Base-by-base conservation (phyloP, 2,888 invertebrate species). In the Hydraecia micacea region DNA sequence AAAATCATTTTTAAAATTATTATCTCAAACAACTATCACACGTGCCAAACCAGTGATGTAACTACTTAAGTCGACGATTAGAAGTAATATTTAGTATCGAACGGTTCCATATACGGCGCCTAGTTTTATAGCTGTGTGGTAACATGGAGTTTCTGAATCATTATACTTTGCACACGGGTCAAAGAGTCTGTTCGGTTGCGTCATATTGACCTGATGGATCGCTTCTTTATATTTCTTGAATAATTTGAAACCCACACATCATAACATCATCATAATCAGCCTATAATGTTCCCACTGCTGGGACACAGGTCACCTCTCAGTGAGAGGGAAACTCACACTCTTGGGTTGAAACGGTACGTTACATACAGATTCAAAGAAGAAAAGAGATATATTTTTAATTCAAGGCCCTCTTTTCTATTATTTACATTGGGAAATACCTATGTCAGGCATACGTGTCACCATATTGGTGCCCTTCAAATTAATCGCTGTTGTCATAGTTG, bases 81-180 rank as follows among this genome's bases (percentile, higher is more conserved):
- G 63, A 66, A 69, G 28, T 74, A 69, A 66, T 80, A 67, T 78
- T 73, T 63, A 86, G 42, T 75, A 21, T 77, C 73, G 13, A 63
- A 69, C 39, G 46, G 42, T 21, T 13, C 88, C 80, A 60, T 69
- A 75, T 68, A 75, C 11, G 85, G 85, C 11, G 13, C 1, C 49
- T 69, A 55, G 80, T 78, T 74, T 85, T 77, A 85, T 85, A 62
- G 71, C 70, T 15, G 46, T 86, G 77, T 78, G 70, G 77, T 77
- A 75, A 81, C 42, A 60, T 77, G 13, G 52, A 28, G 25, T 46
- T 78, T 88, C 77, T 84, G 89, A 87, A 78, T 87, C 84, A 87
- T 65, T 75, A 73, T 68, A 42, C 68, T 87, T 87, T 87, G 89
- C 87, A 84, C 86, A 88, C 86, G 87, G 78, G 87, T 87, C 89